Evolutionary conservation across 2,797 vertebrate species (phyloP), one percentile per base, ranked within the genome.

Genomic region (Muscicapa comitata): DNA sequence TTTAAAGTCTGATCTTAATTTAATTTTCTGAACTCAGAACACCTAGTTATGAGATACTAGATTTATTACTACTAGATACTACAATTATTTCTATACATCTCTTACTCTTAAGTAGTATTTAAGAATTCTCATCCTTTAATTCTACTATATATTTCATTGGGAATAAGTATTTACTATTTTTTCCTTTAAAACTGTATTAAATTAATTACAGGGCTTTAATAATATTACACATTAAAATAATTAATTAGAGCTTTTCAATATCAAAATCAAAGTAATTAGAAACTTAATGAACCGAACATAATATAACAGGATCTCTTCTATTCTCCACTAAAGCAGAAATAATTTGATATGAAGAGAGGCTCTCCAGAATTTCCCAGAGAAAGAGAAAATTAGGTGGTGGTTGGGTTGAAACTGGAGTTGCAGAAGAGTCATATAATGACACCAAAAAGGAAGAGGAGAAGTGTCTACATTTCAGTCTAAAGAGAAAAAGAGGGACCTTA

Each of bases 331-430:
- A 54, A 95, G 93, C 38, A 1, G 68, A 71, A 95, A 31, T 96
- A 96, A 97, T 96, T 96, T 95, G 80, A 93, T 96, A 95, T 76
- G 86, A 85, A 73, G 74, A 67, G 29, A 74, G 8, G 5, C 68
- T 67, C n/a, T 91, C 38, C 19, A 72, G 92, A 95, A 88, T 80
- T 94, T 95, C 71, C n/a, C 8, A 83, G 53, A 74, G 94, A 95
- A 95, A 71, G 42, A 75, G 45, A 77, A 67, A 55, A 87, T 61
- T 50, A 94, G 84, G 62, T 62, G 50, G 37, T 51, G 42, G 10
- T 72, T 81, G 47, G 31, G 18, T 77, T 87, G 57, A 74, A 91
- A 58, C 20, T 83, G 21, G 58, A 59, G 47, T 68, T 93, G 37
- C 66, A 61, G n/a, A 61, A 71, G 23, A 63, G 38, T 65, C 33